Base-by-base conservation (phyloP, 2,113 vertebrate genomes). In the Acanthochromis polyacanthus region DNA sequence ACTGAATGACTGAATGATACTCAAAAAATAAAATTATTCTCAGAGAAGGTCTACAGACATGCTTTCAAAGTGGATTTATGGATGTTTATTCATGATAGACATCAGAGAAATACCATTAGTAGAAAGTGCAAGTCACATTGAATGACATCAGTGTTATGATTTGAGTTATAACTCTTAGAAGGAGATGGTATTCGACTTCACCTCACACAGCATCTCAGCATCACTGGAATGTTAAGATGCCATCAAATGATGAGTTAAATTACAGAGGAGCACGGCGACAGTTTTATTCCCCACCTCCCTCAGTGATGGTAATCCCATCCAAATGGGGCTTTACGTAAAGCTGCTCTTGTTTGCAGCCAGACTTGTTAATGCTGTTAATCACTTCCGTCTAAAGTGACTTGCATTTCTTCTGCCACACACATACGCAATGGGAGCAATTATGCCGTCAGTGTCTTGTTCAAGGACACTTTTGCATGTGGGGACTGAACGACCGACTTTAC, bases 361-460 rank as follows among this genome's bases (percentile, higher is more conserved):
- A 25, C 22, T 38, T 43, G 7, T 61, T 61, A 63, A 55, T 25
- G 1, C 43, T 17, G 15, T 30, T 28, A 57, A 57, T 28, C 5
- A 16, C 25, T 28, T 63, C 40, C 43, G 46, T 16, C 20, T 45
- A 63, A 63, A 63, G 40, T 45, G 16, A 28, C 22, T 46, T 46
- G 22, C 22, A 25, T 63, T 46, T 28, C 30, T 10, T 63, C 43
- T 63, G 45, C 40, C 40, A 11, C 45, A 28, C 22, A 28, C 23
- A 62, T 46, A 28, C 40, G 19, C 48, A 63, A 25, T 28, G 60
- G 59, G 59, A 45, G 60, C 45, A 17, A 63, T 63, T 63, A 63
- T 28, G 22, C 16, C 10, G 14, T 25, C 57, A 15, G 46, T 5
- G 28, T 71, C 20, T 53, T 53, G 32, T 32, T 43, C 46, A 52